Base-by-base conservation (phyloP, 2,888 invertebrate genomes). In the Eudasyphora cyanicolor region DNA sequence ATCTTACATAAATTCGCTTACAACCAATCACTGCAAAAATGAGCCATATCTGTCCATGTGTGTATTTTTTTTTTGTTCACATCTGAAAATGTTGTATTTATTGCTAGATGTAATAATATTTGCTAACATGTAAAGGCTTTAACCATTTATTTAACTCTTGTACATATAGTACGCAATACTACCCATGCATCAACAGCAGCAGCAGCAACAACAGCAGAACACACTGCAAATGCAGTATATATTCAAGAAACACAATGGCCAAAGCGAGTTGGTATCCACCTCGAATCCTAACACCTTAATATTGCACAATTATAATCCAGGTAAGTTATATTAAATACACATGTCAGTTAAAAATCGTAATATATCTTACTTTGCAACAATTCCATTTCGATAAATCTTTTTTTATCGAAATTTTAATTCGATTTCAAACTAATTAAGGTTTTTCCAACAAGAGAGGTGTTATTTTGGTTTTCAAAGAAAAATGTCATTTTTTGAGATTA, bases 201-300 rank as follows among this genome's bases (percentile, higher is more conserved):
- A 86, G 51, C 88, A 42, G 82, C 88, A 24, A 67, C 90, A 67
- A 81, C 86, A 79, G 62, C 29, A 74, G 38, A 84, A 80, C 71
- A 29, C 80, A 27, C 71, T 84, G 32, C 84, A 84, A 76, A 86
- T 89, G 86, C 89, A 89, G 84, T 92, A 91, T 84, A 87, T 91
- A 24, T 89, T 90, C 54, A 91, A 91, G 85, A 91, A 91, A 84
- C 88, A 89, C 79, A 89, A 90, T 76, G 88, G 89, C 2, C 88
- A 89, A 79, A 80, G 85, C 6, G 19, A 84, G 17, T 7, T 84
- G 51, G 75, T 84, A 27, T 29, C 78, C 24, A 75, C 86, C 24
- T 84, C 87, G 51, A 64, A 86, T 14, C 87, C 87, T 75, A 85
- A 88, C 10, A 82, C 87, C 1, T 87, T 90, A 85, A 84, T 89